Percentiles rank a stretch among this genome's conserved stretches.
These are phyloP conservation scores for Sepioteuthis lessoniana DNA, from an alignment of 2,888 invertebrate genomes.

Conservation along the genomic window DNA sequence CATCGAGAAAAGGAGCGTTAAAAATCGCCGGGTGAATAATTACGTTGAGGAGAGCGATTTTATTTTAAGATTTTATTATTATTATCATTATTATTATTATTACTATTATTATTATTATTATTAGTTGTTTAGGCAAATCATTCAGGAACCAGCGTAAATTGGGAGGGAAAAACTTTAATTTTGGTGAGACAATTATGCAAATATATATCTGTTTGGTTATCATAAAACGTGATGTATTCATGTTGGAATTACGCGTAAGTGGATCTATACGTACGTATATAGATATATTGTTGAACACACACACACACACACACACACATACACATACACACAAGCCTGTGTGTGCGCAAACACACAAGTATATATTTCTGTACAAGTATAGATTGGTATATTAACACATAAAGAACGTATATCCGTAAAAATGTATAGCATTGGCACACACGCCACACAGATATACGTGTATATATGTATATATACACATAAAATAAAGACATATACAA, in stretches of 20 bases:
- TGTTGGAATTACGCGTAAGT: not conserved
- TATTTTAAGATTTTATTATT: not conserved
- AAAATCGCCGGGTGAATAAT: not conserved
- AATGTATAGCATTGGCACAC: not conserved
- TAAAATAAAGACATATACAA: not conserved
- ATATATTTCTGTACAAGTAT: not conserved
- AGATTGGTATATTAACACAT: not conserved
- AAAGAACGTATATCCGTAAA: not conserved
- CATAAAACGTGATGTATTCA: too few relatives aligned
- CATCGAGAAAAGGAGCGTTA: not conserved
- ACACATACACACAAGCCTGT: too few relatives aligned
- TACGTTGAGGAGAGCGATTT: not conserved
- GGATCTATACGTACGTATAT: not conserved
- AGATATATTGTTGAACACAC: not conserved
- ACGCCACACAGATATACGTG: not conserved
- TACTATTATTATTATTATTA: not conserved
- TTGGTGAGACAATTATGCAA: too few relatives aligned
- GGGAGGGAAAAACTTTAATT: not conserved
- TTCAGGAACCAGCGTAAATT: not conserved
- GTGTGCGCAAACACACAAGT: too few relatives aligned
- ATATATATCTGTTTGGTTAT: too few relatives aligned
- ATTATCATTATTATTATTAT: not conserved
- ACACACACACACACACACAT: not conserved
- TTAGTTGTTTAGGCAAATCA: not conserved
- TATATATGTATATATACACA: not conserved